A percentile compares a stretch with the other conserved stretches of the same genome.
Conservation (phyloP, 2,888 invertebrate species). For the Sepiola atlantica region DNA sequence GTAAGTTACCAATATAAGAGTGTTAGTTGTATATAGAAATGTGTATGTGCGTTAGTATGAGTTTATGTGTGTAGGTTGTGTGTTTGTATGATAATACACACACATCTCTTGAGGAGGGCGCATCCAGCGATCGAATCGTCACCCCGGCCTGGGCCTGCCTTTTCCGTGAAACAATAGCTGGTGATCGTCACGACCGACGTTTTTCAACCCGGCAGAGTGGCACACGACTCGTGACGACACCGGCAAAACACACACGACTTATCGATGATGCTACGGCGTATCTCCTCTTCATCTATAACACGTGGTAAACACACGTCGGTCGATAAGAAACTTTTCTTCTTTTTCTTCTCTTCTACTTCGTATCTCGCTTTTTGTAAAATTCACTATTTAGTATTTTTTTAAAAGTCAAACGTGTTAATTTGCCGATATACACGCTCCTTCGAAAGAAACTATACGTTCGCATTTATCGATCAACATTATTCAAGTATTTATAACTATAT, state of each 20-base stretch:
- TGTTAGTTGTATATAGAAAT: too few relatives aligned
- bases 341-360: background rate
- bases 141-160: background rate
- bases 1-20: too few relatives aligned
- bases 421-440: background rate
- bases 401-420: background rate
- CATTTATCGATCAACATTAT: too few relatives aligned
- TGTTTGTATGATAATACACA: background rate
- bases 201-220: background rate
- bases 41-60: too few relatives aligned
- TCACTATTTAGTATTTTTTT: background rate
- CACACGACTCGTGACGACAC: background rate
- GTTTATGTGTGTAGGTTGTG: too few relatives aligned
- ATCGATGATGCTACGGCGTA: background rate
- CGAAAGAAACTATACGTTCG: too few relatives aligned
- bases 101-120: background rate
- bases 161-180: background rate
- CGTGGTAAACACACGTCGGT: background rate
- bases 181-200: background rate
- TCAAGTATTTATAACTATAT: too few relatives aligned
- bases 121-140: background rate
- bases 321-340: background rate
- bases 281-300: background rate
- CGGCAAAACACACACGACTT: background rate
- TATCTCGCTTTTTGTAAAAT: background rate